These are phyloP conservation scores for Pedionomus torquatus DNA, from an alignment of 2,113 vertebrate species.

Conservation along the genomic window DNA sequence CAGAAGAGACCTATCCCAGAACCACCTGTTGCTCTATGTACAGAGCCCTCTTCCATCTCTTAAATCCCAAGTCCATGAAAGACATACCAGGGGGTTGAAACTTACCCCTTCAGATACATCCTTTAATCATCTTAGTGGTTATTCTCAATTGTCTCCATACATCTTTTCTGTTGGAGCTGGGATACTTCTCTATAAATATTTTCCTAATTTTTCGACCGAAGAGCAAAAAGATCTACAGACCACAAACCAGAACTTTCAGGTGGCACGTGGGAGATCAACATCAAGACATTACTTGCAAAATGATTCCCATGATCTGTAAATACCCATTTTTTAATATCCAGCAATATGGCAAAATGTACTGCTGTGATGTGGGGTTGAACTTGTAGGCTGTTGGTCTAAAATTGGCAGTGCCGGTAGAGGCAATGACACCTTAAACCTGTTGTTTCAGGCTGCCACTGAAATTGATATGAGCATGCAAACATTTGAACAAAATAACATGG, in stretches of 20 bases:
- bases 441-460: neutral
- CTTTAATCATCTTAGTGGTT: neutral
- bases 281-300: neutral
- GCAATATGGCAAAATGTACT: neutral
- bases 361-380: neutral
- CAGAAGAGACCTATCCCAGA: neutral
- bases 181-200: neutral
- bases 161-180: neutral
- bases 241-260: neutral
- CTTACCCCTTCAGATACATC: neutral
- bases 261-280: neutral
- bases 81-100: neutral
- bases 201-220: neutral
- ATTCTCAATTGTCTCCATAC: neutral
- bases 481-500: neutral
- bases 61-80: neutral
- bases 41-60: neutral
- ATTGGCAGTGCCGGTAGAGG: neutral
- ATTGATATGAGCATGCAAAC: neutral
- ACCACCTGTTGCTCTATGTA: neutral
- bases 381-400: neutral
- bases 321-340: neutral
- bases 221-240: neutral
- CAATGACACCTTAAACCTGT: neutral
- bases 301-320: neutral